These are phyloP conservation scores for Podarcis raffonei DNA, from an alignment of 2,113 vertebrate genomes.

Conservation along the genomic window DNA sequence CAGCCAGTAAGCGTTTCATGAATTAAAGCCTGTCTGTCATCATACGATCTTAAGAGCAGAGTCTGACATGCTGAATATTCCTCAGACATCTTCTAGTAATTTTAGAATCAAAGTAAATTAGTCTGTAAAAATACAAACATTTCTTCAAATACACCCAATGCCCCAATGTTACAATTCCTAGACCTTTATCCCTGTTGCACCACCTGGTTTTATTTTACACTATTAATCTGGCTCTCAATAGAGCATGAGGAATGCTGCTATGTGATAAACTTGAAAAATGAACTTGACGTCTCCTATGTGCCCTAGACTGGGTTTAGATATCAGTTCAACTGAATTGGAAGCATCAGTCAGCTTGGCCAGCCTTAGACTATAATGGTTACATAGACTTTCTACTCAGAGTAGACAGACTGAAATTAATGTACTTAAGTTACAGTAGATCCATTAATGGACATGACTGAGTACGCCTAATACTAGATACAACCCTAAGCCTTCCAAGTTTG, in stretches of 20 bases:
- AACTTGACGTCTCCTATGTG: not conserved
- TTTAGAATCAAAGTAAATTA: not conserved
- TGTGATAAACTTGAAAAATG: not conserved
- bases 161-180: not conserved
- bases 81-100: not conserved
- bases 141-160: not conserved
- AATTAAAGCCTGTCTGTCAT: not conserved
- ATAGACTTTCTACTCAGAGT: too few relatives aligned
- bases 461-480: too few relatives aligned
- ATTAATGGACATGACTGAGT: too few relatives aligned
- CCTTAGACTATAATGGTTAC: not conserved
- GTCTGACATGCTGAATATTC: not conserved
- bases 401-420: too few relatives aligned
- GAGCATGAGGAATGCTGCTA: not conserved
- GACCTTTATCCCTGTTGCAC: not conserved
- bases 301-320: not conserved
- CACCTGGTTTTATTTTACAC: conserved; percentile 11
- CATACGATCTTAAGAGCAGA: not conserved
- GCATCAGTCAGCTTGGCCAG: not conserved
- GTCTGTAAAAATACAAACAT: not conserved
- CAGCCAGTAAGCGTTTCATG: not conserved
- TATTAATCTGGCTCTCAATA: not conserved
- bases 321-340: not conserved
- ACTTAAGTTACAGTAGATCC: too few relatives aligned
- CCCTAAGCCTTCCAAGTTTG: not conserved